Base-by-base conservation (phyloP, 2,113 vertebrate species). In the Anoura caudifer region DNA sequence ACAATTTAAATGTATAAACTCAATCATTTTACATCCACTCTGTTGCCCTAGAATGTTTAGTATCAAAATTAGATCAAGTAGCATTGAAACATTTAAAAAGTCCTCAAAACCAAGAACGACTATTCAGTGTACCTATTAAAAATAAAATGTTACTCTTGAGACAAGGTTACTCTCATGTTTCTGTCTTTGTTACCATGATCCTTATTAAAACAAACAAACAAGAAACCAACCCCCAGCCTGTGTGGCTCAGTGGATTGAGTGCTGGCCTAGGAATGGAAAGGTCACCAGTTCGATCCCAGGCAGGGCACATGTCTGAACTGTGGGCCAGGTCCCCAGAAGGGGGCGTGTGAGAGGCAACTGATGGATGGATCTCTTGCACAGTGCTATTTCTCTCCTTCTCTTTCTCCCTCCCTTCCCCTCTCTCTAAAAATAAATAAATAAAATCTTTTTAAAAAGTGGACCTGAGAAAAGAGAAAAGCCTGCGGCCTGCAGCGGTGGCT, bases 11-110 rank as follows among this genome's bases (percentile, higher is more conserved):
- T 85, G 81, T 77, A 87, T 87, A 91, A 91, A 72, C 13, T 0
- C 26, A 76, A 89, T 92, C 50, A 91, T 86, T 94, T 97, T 89
- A 88, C 4, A 89, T 50, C 69, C 31, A 50, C 76, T 73, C 7
- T 85, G 43, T 83, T 96, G 92, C 59, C 47, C 63, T 89, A 95
- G n/a, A 87, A 79, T 45, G 16, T 70, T 43, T 93, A 3, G 65
- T 84, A 47, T 86, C 87, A 94, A 93, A 93, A 88, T 93, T 80
- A 91, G 84, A 81, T 92, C 33, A 41, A 76, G 70, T 41, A 41
- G 52, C 76, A 81, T 19, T 69, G 26, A 61, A 93, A 92, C 70
- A 54, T 52, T 91, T 20, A 92, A 69, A 84, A 95, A 85, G 1
- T 20, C 45, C 19, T 77, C 50, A 70, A 43, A 93, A 87, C 36